Evolutionary conservation across 2,888 invertebrate genomes (phyloP).

Genomic region (Macaria notata): DNA sequence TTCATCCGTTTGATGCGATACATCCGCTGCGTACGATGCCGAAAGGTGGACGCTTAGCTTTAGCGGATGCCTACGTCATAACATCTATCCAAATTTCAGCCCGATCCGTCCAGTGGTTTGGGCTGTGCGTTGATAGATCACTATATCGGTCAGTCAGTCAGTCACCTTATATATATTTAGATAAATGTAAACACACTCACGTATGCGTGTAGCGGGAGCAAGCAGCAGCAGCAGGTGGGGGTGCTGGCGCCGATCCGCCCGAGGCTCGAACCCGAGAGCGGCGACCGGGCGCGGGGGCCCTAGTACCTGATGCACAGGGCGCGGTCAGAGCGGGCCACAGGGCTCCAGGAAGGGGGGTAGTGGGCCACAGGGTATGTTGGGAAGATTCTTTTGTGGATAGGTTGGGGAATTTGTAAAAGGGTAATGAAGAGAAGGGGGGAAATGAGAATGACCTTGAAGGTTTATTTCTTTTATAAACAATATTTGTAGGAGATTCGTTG

Average conservation of each 20-base stretch:
- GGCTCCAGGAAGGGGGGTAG: conserved; percentile 45
- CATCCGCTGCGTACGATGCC: too few species aligned
- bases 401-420: too few species aligned
- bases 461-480: too few species aligned
- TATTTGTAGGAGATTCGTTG: too few species aligned
- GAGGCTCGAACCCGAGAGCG: conserved; percentile 71
- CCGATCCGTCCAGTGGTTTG: too few species aligned
- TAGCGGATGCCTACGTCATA: too few species aligned
- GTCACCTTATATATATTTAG: too few species aligned
- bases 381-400: background rate
- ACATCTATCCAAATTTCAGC: too few species aligned
- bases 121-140: too few species aligned
- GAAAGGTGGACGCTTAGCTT: too few species aligned
- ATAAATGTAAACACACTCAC: conserved; percentile 37
- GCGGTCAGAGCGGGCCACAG: conserved; percentile 55
- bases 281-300: conserved; percentile 80
- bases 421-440: background rate
- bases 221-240: conserved; percentile 61
- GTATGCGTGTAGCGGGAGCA: conserved; percentile 69
- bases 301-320: conserved; percentile 75
- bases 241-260: conserved; percentile 77
- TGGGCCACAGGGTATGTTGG: conserved; percentile 28
- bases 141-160: too few species aligned
- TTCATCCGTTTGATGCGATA: too few species aligned
- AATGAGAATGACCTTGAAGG: background rate